phyloP scores from a whole-genome alignment of 2,797 vertebrate species.

The Pteropus rufus region DNA sequence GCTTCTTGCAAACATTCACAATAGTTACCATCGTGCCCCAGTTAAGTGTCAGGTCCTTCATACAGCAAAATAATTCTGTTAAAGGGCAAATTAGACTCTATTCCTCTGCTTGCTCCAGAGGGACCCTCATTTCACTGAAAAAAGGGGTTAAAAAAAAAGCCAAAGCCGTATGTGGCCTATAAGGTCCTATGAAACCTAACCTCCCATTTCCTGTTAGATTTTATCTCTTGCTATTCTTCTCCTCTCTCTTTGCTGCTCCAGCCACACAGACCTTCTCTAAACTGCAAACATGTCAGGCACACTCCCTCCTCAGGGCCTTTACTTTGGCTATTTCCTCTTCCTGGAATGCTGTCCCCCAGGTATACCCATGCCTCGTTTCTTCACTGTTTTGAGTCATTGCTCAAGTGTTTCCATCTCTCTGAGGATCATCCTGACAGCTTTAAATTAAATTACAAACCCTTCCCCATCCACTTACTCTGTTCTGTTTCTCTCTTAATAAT shows the following conservation, averaged over 20 bases:
- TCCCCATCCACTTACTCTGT: neutral
- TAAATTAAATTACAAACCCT: neutral
- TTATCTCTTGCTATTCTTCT: neutral
- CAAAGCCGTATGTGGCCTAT: neutral
- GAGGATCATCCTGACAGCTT: neutral
- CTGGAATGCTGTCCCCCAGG: neutral
- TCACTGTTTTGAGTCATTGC: neutral
- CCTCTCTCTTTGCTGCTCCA: neutral
- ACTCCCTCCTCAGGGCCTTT: neutral
- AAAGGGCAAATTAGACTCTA: neutral
- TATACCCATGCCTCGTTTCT: neutral
- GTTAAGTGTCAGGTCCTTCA: neutral
- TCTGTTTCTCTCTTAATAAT: neutral
- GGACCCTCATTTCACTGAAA: neutral
- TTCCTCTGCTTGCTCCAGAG: neutral
- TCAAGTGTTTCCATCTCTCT: neutral
- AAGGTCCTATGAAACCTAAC: neutral
- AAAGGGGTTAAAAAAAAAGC: neutral
- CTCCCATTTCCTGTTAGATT: accelerated
- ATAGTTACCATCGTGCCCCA: neutral
- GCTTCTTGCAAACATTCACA: neutral
- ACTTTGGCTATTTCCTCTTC: neutral
- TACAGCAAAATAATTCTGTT: neutral
- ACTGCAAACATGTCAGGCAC: neutral
- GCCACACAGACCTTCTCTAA: neutral